Percentiles rank a stretch among this genome's conserved stretches.
Conservation (phyloP, 2,113 vertebrate genomes). For the Brachyhypopomus gauderio region DNA sequence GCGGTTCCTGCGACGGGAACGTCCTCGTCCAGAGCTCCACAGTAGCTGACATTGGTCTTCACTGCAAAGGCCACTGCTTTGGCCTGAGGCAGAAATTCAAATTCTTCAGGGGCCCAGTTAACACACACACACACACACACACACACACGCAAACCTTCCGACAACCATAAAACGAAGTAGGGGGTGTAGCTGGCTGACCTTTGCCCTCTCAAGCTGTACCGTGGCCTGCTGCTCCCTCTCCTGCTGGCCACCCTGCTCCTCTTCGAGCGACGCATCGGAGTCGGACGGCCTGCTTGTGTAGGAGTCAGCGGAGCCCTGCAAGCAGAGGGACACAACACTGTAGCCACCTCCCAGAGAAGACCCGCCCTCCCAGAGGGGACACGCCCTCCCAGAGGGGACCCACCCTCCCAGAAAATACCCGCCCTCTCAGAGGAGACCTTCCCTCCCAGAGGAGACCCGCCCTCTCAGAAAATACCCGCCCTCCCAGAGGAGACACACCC, state of each 20-base stretch:
- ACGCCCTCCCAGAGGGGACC: too few species aligned
- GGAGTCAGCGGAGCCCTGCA: slow-evolving; percentile 96
- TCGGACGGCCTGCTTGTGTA: slow-evolving; percentile 99
- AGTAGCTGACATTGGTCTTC: slow-evolving; percentile 96
- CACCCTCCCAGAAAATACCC: too few species aligned
- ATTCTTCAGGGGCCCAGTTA: background rate
- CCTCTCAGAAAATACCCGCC: too few species aligned
- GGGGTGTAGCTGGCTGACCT: slow-evolving; percentile 73
- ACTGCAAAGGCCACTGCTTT: slow-evolving; percentile 96
- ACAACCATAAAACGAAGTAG: background rate
- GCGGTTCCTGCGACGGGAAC: slow-evolving; percentile 93
- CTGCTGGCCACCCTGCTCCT: slow-evolving; percentile 91
- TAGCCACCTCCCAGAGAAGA: background rate
- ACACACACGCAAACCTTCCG: too few species aligned
- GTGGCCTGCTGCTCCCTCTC: slow-evolving; percentile 94
- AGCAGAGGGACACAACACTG: slow-evolving; percentile 47
- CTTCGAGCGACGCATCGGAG: slow-evolving; percentile 97
- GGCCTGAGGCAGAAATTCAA: slow-evolving; percentile 80
- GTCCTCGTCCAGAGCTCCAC: slow-evolving; percentile 93
- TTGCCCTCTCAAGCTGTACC: slow-evolving; percentile 93
- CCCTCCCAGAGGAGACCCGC: too few species aligned
- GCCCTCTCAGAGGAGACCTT: background rate
- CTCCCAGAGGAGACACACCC: too few species aligned
- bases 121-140: too few species aligned
- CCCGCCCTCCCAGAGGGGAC: too few species aligned